Percentiles rank a stretch among this genome's conserved stretches.
These are phyloP conservation scores for Suricata suricatta DNA, from an alignment of 2,113 vertebrate species.

Conservation along the genomic window DNA sequence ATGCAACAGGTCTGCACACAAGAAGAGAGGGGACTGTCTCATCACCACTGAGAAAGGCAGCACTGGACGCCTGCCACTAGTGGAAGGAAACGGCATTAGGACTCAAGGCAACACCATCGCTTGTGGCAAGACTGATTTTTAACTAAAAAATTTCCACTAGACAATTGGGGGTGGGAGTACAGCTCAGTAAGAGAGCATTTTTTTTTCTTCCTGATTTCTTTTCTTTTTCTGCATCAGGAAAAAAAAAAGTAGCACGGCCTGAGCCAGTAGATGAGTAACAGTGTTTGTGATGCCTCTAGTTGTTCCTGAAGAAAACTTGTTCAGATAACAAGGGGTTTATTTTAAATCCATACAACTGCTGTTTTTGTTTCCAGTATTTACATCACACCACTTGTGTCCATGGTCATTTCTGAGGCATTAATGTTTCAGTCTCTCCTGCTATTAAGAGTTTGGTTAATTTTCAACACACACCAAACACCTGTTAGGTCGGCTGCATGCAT, in stretches of 20 bases:
- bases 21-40: constrained; percentile 1
- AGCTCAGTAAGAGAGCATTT: constrained; percentile 70
- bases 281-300: constrained; percentile 63
- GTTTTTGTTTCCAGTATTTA: constrained; percentile 79
- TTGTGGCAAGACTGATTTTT: constrained; percentile 70
- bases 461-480: constrained; percentile 72
- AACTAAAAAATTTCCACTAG: constrained; percentile 17
- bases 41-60: constrained; percentile 78
- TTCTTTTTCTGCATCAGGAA: constrained; percentile 53
- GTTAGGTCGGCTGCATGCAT: constrained; percentile 76
- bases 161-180: constrained; percentile 49
- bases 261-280: constrained; percentile 75
- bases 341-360: constrained; percentile 75
- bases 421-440: constrained; percentile 76
- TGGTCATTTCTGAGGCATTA: constrained; percentile 80
- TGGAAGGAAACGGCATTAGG: constrained; percentile 80
- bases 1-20: constrained; percentile 67
- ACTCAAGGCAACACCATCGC: constrained; percentile 78
- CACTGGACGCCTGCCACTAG: constrained; percentile 75
- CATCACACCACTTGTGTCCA: constrained; percentile 79
- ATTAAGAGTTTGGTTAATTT: constrained; percentile 78
- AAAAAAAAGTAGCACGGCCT: constrained; percentile 77
- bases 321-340: constrained; percentile 72
- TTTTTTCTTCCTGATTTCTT: constrained; percentile 56
- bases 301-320: constrained; percentile 76